Evolutionary conservation across 2,113 vertebrate genomes (phyloP), one percentile per base, ranked within the genome.

Genomic region (Cricetomys ansorgei): DNA sequence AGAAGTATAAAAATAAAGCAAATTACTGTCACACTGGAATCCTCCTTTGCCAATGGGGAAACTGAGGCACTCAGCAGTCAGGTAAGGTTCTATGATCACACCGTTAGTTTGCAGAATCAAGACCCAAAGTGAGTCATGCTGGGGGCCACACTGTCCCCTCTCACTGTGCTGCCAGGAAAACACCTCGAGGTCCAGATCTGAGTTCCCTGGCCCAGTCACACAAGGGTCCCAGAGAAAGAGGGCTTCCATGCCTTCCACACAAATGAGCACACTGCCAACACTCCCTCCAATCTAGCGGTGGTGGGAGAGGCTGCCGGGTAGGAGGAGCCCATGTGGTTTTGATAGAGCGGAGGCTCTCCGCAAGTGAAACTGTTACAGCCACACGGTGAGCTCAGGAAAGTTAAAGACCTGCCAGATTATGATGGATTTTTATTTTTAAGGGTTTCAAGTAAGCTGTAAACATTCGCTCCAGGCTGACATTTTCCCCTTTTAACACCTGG

Each of bases 391-490:
- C 87, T 91, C 81, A 45, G 97, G 29, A 98, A 97, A 98, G 96
- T 95, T 97, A 97, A 96, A 94, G 95, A 95, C 96, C 97, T 98
- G 97, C 98, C 97, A 95, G 97, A 98, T 98, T 98, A 98, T 97
- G 98, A 98, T 96, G 94, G 98, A 98, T 98, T 98, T 97, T 98
- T 98, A 97, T 98, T 98, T 98, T 98, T 98, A 94, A 96, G 97
- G 90, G 96, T 98, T 98, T 98, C 98, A 97, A 98, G 98, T 98
- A 97, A 97, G 97, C 97, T 97, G 98, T 98, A 98, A 98, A 98
- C 98, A 98, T 98, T 96, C 93, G 96, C 57, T 37, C 95, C 96
- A 97, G 97, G 94, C 98, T 96, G 1, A 98, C 98, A 98, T 70
- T 96, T 59, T 86, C 97, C 97, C 97, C 97, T 97, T 97, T 98